These are phyloP conservation scores for Hirundichthys speculiger DNA, from an alignment of 2,113 vertebrate species.

Conservation along the genomic window DNA sequence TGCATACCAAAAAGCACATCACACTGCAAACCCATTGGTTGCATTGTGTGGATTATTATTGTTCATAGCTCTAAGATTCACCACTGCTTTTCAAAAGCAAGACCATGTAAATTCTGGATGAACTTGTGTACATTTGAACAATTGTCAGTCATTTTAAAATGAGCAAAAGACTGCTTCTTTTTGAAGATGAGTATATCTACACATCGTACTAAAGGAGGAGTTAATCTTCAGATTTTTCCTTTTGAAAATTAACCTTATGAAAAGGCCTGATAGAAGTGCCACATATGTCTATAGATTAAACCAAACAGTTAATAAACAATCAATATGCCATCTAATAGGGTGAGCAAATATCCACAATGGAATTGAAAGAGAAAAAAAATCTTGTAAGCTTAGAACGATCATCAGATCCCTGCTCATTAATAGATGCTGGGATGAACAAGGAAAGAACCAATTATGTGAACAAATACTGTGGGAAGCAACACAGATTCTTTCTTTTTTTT, in stretches of 20 bases:
- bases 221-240: too few species aligned
- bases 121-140: constrained; percentile 11
- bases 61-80: background rate
- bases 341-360: constrained; percentile 15
- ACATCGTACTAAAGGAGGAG: too few species aligned
- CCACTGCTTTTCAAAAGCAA: constrained; percentile 40
- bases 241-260: too few species aligned
- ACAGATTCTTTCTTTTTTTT: constrained; percentile 31
- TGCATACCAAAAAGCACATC: constrained; percentile 66
- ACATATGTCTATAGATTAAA: too few species aligned
- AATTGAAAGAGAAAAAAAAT: constrained; percentile 10
- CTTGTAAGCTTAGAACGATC: constrained; percentile 6
- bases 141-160: constrained; percentile 23
- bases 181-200: too few species aligned
- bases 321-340: background rate
- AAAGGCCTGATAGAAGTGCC: too few species aligned
- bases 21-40: constrained; percentile 34
- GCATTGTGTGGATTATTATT: constrained; percentile 42
- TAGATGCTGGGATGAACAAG: constrained; percentile 15
- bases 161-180: background rate
- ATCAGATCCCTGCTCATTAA: constrained; percentile 32
- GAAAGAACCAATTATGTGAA: constrained; percentile 37
- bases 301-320: too few species aligned
- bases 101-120: constrained; percentile 27
- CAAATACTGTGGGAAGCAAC: constrained; percentile 44